phyloP scores from a whole-genome alignment of 2,888 invertebrate genomes.

The Drosophila subquinaria region DNA sequence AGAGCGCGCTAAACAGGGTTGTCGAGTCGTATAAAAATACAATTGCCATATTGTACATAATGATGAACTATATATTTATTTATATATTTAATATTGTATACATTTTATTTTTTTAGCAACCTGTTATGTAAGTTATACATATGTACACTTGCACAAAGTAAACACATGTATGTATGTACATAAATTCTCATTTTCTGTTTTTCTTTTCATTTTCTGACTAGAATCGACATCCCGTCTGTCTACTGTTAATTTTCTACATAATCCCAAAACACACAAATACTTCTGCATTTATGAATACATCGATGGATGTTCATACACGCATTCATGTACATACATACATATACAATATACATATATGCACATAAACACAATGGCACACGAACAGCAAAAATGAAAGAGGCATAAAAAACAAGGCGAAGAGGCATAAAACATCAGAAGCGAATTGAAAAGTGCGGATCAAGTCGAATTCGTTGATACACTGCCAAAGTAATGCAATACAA shows the following conservation, averaged over 20 bases:
- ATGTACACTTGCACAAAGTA: not conserved
- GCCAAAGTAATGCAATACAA: not conserved
- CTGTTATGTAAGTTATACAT: not conserved
- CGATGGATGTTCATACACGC: slow-evolving; percentile 3
- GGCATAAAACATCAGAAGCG: slow-evolving; percentile 21
- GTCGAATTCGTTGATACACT: slow-evolving; percentile 26
- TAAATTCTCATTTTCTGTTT: not conserved
- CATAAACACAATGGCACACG: slow-evolving; percentile 50
- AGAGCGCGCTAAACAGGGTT: slow-evolving; percentile 53
- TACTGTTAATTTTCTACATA: slow-evolving; percentile 37
- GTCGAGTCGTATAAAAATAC: slow-evolving; percentile 30
- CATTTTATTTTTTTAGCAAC: not conserved
- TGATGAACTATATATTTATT: not conserved
- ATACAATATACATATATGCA: slow-evolving; percentile 31
- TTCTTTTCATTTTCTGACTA: not conserved
- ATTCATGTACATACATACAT: slow-evolving; percentile 9
- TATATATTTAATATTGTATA: not conserved
- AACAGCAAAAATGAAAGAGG: slow-evolving; percentile 54
- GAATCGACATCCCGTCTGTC: slow-evolving; percentile 6
- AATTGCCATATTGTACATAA: not conserved
- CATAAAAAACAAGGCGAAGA: slow-evolving; percentile 37
- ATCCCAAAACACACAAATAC: slow-evolving; percentile 42
- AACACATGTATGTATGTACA: no score
- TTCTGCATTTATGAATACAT: slow-evolving; percentile 2
- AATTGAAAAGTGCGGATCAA: slow-evolving; percentile 10